Evolutionary conservation across 2,113 vertebrate species (phyloP).

Genomic region (Chloebia gouldiae): DNA sequence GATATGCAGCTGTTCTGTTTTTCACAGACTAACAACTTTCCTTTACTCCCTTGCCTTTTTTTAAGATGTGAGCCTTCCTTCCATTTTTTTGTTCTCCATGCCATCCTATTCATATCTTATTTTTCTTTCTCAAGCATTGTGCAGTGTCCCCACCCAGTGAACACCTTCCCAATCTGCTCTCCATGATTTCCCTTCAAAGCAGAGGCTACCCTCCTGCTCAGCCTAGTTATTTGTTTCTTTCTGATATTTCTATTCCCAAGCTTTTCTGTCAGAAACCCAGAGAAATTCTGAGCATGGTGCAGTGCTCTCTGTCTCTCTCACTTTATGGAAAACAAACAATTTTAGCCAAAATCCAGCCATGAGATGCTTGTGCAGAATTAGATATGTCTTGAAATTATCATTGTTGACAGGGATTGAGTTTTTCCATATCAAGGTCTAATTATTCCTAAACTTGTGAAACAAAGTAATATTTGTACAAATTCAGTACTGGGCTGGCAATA

Average conservation of each 20-base stretch:
- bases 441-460: not conserved
- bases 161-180: not conserved
- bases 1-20: not conserved
- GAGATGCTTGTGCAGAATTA: not conserved
- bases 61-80: not conserved
- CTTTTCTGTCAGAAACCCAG: not conserved
- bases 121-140: not conserved
- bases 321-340: not conserved
- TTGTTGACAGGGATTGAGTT: not conserved
- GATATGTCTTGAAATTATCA: not conserved
- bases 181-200: not conserved
- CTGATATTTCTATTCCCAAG: not conserved
- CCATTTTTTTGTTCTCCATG: not conserved
- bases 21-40: not conserved
- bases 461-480: not conserved
- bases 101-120: not conserved
- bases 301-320: not conserved
- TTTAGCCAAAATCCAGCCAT: not conserved
- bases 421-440: not conserved
- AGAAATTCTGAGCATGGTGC: not conserved
- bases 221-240: not conserved
- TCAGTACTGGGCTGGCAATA: not conserved
- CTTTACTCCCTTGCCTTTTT: not conserved
- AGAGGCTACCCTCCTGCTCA: not conserved
- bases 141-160: not conserved